These are phyloP conservation scores for Cariama cristata DNA, from an alignment of 2,113 vertebrate genomes.

Conservation along the genomic window DNA sequence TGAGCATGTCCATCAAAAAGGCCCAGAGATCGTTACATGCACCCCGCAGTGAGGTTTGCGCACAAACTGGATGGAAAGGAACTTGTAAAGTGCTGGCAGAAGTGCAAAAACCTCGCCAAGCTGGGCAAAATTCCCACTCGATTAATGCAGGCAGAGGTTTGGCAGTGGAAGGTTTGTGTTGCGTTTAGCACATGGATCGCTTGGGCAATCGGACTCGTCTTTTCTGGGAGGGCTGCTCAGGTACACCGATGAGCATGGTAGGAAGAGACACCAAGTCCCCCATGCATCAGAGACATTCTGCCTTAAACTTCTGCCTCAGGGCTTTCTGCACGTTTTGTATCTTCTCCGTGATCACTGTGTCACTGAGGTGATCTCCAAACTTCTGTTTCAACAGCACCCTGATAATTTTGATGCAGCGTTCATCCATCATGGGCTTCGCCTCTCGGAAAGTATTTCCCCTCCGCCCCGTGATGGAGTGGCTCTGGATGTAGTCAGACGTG, in stretches of 20 bases:
- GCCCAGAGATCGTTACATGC: fast-evolving
- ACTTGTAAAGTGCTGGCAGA: not conserved
- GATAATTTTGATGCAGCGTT: conserved; percentile 69
- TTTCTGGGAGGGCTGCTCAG: not conserved
- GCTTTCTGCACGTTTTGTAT: conserved; percentile 72
- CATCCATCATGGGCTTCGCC: conserved; percentile 68
- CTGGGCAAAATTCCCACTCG: not conserved
- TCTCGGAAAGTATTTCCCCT: conserved; percentile 68
- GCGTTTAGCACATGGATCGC: fast-evolving
- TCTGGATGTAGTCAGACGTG: conserved; percentile 63
- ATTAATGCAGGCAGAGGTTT: not conserved
- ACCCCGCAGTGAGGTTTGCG: not conserved
- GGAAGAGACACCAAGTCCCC: not conserved
- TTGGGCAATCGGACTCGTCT: not conserved
- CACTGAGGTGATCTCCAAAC: conserved; percentile 66
- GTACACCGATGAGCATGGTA: fast-evolving
- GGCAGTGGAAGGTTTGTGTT: not conserved
- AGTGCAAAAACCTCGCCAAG: not conserved
- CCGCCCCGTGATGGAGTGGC: conserved; percentile 65
- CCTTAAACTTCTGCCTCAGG: conserved; percentile 67
- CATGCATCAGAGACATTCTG: not conserved
- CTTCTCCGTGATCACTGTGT: conserved; percentile 70
- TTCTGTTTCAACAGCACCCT: conserved; percentile 67
- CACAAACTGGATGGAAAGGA: not conserved
- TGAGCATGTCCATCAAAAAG: not conserved